Conservation (phyloP, 2,797 vertebrate genomes). For the Buphagus erythrorhynchus region DNA sequence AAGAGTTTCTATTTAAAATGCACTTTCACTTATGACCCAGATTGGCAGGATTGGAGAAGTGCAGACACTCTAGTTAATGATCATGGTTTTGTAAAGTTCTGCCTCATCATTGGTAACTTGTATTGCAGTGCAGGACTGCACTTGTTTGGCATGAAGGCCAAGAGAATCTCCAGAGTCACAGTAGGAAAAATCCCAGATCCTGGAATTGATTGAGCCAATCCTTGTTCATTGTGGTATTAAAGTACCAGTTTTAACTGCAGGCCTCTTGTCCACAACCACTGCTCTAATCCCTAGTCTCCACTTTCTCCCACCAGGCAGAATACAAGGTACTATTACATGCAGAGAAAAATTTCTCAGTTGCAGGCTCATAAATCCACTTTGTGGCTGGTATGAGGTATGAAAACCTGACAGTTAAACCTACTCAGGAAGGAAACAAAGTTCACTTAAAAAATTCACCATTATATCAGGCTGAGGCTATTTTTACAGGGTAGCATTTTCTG, state of each 20-base stretch:
- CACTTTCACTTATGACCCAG: not conserved
- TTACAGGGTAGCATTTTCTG: not conserved
- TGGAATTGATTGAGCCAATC: not conserved
- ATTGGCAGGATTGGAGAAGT: not conserved
- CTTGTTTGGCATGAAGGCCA: not conserved
- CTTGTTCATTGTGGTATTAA: not conserved
- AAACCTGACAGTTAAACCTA: not conserved
- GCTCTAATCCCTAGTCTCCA: not conserved
- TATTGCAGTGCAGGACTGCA: not conserved
- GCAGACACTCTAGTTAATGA: not conserved
- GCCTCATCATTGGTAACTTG: not conserved
- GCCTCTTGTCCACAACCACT: not conserved
- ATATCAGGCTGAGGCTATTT: not conserved
- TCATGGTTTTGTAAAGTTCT: not conserved
- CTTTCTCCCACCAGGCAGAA: not conserved
- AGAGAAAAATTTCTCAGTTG: not conserved
- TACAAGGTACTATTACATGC: not conserved
- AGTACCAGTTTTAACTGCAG: not conserved
- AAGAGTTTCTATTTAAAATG: not conserved
- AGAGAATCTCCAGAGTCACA: not conserved
- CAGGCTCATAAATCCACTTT: not conserved
- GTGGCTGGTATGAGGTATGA: not conserved
- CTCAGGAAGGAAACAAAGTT: not conserved
- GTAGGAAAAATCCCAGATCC: not conserved
- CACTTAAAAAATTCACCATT: not conserved